These are phyloP conservation scores for Caenorhabditis sinica DNA, from an alignment of 2,888 invertebrate species.

Conservation along the genomic window DNA sequence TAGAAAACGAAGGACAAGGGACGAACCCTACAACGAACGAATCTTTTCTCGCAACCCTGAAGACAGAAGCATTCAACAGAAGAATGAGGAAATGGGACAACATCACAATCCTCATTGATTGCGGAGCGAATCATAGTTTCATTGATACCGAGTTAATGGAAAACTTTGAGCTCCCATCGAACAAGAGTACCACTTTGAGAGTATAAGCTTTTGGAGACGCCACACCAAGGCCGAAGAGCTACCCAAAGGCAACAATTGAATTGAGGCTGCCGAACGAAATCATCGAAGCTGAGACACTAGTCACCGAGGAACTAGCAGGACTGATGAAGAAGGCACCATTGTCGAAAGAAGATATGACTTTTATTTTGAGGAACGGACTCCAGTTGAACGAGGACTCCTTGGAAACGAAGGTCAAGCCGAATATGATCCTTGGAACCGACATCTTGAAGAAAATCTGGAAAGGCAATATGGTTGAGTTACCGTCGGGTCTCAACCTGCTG, in stretches of 20 bases:
- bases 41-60: neutral
- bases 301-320: neutral
- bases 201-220: no score
- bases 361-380: neutral
- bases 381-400: slow-evolving; percentile 1
- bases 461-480: neutral
- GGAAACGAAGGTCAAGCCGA: neutral
- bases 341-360: slow-evolving; percentile 1
- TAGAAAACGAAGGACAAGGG: no score
- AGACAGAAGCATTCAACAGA: slow-evolving; percentile 2
- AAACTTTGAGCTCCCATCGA: neutral
- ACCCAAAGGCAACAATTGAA: neutral
- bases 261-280: neutral
- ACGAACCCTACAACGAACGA: no score
- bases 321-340: neutral
- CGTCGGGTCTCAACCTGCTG: neutral
- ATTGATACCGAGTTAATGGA: neutral
- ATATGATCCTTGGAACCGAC: slow-evolving; percentile 18
- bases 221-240: neutral
- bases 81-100: neutral
- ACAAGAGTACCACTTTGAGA: no score
- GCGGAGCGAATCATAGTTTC: neutral
- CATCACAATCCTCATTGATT: neutral
- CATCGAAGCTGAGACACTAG: neutral
- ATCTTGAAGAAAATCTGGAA: slow-evolving; percentile 19